Evolutionary conservation across 92 coral and sea anemone species (phyloP).

Genomic region (Palythoa heliodiscus): DNA sequence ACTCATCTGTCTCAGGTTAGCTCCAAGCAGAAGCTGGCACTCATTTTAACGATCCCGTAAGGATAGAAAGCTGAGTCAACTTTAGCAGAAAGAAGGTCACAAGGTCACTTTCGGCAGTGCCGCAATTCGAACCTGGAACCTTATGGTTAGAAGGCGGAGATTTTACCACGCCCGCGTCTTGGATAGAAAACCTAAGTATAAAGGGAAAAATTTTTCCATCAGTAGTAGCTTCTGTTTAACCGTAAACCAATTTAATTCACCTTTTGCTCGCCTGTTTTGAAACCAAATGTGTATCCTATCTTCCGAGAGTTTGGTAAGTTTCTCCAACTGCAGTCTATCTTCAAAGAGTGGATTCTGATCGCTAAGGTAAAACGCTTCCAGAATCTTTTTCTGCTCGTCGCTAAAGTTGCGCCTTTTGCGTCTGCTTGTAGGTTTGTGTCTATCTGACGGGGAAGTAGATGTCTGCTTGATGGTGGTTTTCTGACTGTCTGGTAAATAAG

Average conservation of each 20-base stretch:
- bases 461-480: background rate
- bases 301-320: conserved; percentile 36
- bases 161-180: too few species aligned
- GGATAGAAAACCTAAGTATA: too few species aligned
- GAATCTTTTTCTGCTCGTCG: conserved; percentile 13
- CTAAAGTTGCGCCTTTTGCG: conserved; percentile 38
- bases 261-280: conserved; percentile 45
- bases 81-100: too few species aligned
- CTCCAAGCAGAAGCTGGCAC: too few species aligned
- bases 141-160: too few species aligned
- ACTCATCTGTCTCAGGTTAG: too few species aligned
- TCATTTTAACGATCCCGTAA: too few species aligned
- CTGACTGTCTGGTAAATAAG: background rate
- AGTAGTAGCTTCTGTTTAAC: background rate
- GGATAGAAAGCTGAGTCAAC: too few species aligned
- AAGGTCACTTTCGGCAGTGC: too few species aligned
- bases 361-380: conserved; percentile 22
- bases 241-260: background rate
- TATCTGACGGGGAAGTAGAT: background rate
- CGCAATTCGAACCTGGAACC: too few species aligned
- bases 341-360: conserved; percentile 37
- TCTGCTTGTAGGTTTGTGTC: conserved; percentile 6
- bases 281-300: conserved; percentile 41
- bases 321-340: conserved; percentile 25
- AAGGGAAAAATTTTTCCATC: background rate